A percentile compares a stretch with the other conserved stretches of the same genome.
These are phyloP conservation scores for Pseudochirops cupreus DNA, from an alignment of 2,797 vertebrate genomes.

Conservation along the genomic window DNA sequence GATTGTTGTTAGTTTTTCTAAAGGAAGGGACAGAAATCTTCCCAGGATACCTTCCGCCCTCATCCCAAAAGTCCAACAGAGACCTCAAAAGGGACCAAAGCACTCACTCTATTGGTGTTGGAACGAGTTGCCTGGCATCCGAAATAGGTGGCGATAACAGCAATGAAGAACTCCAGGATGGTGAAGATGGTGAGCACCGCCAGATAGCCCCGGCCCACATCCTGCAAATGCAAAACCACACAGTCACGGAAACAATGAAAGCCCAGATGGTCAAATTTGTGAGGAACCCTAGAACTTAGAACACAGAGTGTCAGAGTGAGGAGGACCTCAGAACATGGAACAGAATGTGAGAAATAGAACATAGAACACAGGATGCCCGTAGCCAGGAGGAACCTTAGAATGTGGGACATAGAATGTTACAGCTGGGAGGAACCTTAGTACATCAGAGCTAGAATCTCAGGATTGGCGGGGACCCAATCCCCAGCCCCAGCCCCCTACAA, in stretches of 20 bases:
- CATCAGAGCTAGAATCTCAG: neutral
- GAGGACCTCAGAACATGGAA: no score
- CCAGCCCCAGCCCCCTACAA: neutral
- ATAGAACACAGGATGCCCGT: neutral
- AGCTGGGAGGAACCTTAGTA: neutral
- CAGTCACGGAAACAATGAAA: neutral
- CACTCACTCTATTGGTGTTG: slow-evolving; percentile 75
- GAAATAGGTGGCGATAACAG: slow-evolving; percentile 79
- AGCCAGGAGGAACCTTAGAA: neutral
- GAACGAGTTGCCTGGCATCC: slow-evolving; percentile 81
- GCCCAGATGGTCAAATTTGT: neutral
- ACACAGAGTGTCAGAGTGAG: no score
- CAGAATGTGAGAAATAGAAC: neutral
- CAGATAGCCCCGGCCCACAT: slow-evolving; percentile 82
- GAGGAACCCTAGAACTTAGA: no score
- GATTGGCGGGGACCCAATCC: neutral
- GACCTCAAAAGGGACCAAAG: neutral
- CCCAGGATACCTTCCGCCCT: neutral
- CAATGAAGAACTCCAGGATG: slow-evolving; percentile 84
- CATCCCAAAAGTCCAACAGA: neutral
- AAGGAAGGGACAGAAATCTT: neutral
- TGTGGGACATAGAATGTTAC: neutral
- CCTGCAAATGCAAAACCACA: slow-evolving; percentile 70
- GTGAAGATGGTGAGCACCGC: slow-evolving; percentile 85
- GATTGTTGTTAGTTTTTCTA: neutral